These are phyloP conservation scores for Lumbricus terrestris DNA, from an alignment of 2,888 invertebrate species.

Conservation along the genomic window DNA sequence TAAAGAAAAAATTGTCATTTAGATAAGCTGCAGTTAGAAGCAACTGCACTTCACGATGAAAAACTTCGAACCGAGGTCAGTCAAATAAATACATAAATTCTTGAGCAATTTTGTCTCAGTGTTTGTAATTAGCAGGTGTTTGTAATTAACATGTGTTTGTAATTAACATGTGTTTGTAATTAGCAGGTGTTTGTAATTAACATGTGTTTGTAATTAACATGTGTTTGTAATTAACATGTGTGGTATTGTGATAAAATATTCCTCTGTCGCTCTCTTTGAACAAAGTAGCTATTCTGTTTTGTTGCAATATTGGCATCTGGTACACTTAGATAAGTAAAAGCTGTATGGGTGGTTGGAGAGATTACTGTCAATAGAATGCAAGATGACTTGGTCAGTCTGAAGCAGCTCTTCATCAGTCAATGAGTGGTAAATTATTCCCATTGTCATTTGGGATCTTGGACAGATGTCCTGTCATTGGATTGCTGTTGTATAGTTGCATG, in stretches of 20 bases:
- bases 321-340: too few species aligned
- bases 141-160: too few species aligned
- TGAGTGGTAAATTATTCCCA: not conserved
- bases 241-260: not conserved
- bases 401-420: not conserved
- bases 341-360: not conserved
- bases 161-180: too few species aligned
- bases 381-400: not conserved
- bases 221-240: too few species aligned
- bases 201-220: too few species aligned
- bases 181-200: too few species aligned
- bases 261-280: not conserved
- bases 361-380: not conserved
- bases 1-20: constrained; percentile 33
- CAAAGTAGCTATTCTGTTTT: not conserved
- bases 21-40: constrained; percentile 58
- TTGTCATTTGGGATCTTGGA: not conserved
- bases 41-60: constrained; percentile 55
- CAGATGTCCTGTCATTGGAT: not conserved
- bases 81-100: not conserved
- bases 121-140: too few species aligned
- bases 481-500: not conserved
- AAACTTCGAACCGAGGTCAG: constrained; percentile 56
- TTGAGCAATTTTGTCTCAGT: not conserved
- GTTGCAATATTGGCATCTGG: not conserved